Evolutionary conservation across 2,888 invertebrate genomes (phyloP), one percentile per base, ranked within the genome.

Genomic region (Malthinus flaveolus): DNA sequence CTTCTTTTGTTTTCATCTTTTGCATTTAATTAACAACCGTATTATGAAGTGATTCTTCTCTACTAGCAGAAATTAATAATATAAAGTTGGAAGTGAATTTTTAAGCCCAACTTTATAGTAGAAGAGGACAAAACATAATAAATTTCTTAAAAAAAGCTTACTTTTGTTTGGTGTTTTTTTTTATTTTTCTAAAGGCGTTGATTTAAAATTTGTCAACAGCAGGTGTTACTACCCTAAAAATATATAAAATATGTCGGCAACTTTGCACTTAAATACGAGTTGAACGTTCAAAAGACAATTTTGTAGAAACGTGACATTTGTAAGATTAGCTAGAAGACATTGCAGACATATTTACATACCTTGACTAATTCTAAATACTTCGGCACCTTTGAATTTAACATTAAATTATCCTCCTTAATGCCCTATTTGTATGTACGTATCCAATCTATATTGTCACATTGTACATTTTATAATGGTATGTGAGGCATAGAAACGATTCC

Each of bases 341-440:
- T 39, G 12, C 23, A 9, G 36, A 36, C 52, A 37, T 46, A 35
- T 52, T 52, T 52, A 52, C 31, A 50, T 31, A 13, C 33, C 46
- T 12, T 36, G 13, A 46, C 52, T 52, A 52, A 52, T 46, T 31
- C 46, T 3, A 8, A 5, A 15, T 12, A 54, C 33, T 54, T 54
- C 54, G 54, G 54, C 37, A 36, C 54, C 54, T 54, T 54, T 54
- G 54, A 54, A 31, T 47, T 36, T 32, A 15, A 10, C 10, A 32
- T 7, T 31, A 12, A 37, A 39, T 36, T 45, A 35, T 31, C 12
- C 7, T 31, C 12, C 7, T 8, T 13, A 52, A 52, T 44, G 35
- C 39, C n/a, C 23, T 23, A 23, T 23, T 23, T 23, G 23, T 23
- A 23, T 23, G 23, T 23, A 23, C n/a, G n/a, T n/a, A n/a, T n/a